Evolutionary conservation across 1,140 invertebrate genomes (phyloP), one percentile per base, ranked within the genome.

Genomic region (Lysiphlebus fabarum): DNA sequence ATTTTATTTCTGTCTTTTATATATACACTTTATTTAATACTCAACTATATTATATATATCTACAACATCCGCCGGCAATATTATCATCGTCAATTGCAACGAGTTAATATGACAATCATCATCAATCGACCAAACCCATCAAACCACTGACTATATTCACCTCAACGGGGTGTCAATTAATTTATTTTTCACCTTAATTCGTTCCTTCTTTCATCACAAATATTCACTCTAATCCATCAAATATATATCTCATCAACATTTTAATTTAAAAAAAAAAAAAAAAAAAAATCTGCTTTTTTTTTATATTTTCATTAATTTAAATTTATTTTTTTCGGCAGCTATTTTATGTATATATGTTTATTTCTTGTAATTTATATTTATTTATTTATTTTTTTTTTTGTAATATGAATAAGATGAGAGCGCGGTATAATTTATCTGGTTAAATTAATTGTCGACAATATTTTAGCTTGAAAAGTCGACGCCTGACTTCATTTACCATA

Each of bases 71-170:
- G 17, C 17, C 17, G 17, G 17, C 17, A 26, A 26, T n/a, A n/a
- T n/a, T n/a, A n/a, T 26, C 17, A 26, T 26, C 17, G 17, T 67
- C 53, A 64, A 63, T 64, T 63, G 67, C 68, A 68, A 67, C 69
- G 71, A 72, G 70, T 68, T 72, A 60, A 71, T 70, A 73, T 70
- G 68, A 66, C 70, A 63, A 66, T 67, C 70, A 66, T 67, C 70
- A 70, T 74, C 68, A 69, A 65, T 73, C 70, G 68, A 44, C 56
- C 48, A 56, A 40, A 62, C 44, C 58, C 59, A 58, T 64, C 62
- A 69, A 64, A 67, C 17, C 17, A 26, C 17, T 26, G 17, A 26
- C 17, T 26, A 68, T 60, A 62, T 62, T 62, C 63, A 53, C 63
- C 63, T 53, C 70, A 59, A 70, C 70, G 70, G 71, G 71, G 68